Evolutionary conservation across 2,888 invertebrate genomes (phyloP).

Genomic region (Meteorus cinctellus): DNA sequence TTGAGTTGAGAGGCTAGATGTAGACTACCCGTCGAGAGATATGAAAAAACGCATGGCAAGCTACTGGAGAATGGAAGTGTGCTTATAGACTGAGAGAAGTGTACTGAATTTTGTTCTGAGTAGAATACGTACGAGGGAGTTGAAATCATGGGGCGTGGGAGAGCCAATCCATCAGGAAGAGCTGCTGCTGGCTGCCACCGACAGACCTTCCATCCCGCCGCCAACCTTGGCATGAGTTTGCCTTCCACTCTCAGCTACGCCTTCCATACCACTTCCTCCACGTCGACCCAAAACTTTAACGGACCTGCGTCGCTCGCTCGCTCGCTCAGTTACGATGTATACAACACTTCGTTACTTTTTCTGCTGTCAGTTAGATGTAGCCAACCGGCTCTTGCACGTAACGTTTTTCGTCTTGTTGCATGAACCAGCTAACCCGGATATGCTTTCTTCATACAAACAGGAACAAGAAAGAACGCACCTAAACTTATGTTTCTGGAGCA

Average conservation of each 20-base stretch:
- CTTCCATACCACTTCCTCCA: slow-evolving; percentile 10
- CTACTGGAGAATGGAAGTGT: slow-evolving; percentile 16
- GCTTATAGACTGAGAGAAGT: slow-evolving; percentile 19
- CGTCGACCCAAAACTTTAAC: slow-evolving; percentile 43
- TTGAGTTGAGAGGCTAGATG: slow-evolving; percentile 12
- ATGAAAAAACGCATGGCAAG: slow-evolving; percentile 25
- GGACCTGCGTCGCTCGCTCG: slow-evolving; percentile 38
- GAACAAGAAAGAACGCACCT: background rate
- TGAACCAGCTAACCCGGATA: background rate
- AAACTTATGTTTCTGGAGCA: background rate
- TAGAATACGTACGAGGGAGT: slow-evolving; percentile 27
- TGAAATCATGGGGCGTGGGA: slow-evolving; percentile 58
- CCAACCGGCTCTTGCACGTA: slow-evolving; percentile 24
- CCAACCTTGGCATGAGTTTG: slow-evolving; percentile 54
- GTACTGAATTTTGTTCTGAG: slow-evolving; percentile 42
- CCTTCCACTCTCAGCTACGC: slow-evolving; percentile 25
- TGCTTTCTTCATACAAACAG: background rate
- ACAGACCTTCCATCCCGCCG: slow-evolving; percentile 62
- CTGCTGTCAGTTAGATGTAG: slow-evolving; percentile 55
- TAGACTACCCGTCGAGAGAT: slow-evolving; percentile 31
- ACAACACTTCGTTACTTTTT: slow-evolving; percentile 44
- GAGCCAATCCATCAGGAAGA: slow-evolving; percentile 68
- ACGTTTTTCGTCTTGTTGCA: slow-evolving; percentile 11
- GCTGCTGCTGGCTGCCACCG: slow-evolving; percentile 64
- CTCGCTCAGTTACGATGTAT: slow-evolving; percentile 35